Evolutionary conservation across 2,888 invertebrate genomes (phyloP).

Genomic region (Euproctis similis): DNA sequence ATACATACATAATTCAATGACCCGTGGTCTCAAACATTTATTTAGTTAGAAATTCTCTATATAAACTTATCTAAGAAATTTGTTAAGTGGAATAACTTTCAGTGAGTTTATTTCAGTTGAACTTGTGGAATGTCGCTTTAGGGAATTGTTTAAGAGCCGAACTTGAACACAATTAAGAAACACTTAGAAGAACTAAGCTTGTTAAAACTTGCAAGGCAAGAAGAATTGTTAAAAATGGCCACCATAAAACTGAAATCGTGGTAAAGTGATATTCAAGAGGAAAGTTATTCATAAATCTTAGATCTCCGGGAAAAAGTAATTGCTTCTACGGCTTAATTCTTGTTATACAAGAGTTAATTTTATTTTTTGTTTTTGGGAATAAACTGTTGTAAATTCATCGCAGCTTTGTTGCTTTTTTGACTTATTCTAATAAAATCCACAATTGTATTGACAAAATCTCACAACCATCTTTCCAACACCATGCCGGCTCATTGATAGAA

Average conservation of each 20-base stretch:
- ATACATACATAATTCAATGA: neutral
- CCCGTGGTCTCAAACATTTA: slow-evolving; percentile 10
- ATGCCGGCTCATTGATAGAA: too few species aligned
- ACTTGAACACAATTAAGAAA: slow-evolving; percentile 34
- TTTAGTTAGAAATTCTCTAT: slow-evolving; percentile 28
- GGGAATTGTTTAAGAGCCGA: slow-evolving; percentile 31
- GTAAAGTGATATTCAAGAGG: slow-evolving; percentile 8
- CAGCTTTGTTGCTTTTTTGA: too few species aligned
- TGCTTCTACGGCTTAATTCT: too few species aligned
- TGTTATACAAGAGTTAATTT: too few species aligned
- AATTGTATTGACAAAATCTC: too few species aligned
- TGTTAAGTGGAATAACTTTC: slow-evolving; percentile 32
- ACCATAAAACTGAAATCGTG: slow-evolving; percentile 12
- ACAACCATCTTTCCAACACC: too few species aligned
- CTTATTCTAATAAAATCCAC: too few species aligned
- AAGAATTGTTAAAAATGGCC: slow-evolving; percentile 23
- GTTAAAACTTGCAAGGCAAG: slow-evolving; percentile 20
- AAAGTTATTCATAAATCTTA: too few species aligned
- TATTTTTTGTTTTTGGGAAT: too few species aligned
- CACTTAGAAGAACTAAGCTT: slow-evolving; percentile 29
- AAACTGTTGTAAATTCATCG: too few species aligned
- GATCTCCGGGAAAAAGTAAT: too few species aligned
- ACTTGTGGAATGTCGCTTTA: slow-evolving; percentile 34
- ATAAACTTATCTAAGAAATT: slow-evolving; percentile 31
- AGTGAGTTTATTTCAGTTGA: slow-evolving; percentile 25